Percentiles rank a stretch among this genome's conserved stretches.
These are phyloP conservation scores for Semicossyphus pulcher DNA, from an alignment of 2,113 vertebrate genomes.

Conservation along the genomic window DNA sequence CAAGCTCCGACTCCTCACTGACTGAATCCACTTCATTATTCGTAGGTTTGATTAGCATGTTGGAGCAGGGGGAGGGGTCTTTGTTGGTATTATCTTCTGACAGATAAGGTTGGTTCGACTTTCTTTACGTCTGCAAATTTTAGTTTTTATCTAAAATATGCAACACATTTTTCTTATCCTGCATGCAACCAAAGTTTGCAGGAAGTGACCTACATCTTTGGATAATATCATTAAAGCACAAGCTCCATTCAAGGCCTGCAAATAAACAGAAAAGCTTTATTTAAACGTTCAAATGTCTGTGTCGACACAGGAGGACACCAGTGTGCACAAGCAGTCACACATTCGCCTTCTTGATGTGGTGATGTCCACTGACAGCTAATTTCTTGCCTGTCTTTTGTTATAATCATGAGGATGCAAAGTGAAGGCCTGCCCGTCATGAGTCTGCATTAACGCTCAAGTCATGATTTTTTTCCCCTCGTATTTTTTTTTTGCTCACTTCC, in stretches of 20 bases:
- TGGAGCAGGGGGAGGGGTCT: not conserved
- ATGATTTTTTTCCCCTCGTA: constrained; percentile 28
- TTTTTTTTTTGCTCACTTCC: constrained; percentile 44
- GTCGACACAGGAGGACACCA: constrained; percentile 10
- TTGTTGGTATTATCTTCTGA: constrained; percentile 8
- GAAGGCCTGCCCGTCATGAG: constrained; percentile 49
- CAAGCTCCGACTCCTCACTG: constrained; percentile 11
- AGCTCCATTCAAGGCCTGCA: constrained; percentile 8
- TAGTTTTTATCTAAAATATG: not conserved
- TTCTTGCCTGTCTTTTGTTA: constrained; percentile 60
- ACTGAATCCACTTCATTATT: constrained; percentile 67
- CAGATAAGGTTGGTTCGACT: not conserved
- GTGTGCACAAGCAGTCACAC: constrained; percentile 26
- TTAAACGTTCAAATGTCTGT: constrained; percentile 13
- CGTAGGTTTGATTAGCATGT: constrained; percentile 56
- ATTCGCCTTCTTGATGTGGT: constrained; percentile 2
- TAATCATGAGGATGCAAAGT: constrained; percentile 23
- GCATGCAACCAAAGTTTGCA: too few relatives aligned
- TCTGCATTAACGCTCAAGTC: constrained; percentile 64
- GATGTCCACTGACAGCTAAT: constrained; percentile 66
- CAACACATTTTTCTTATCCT: too few relatives aligned
- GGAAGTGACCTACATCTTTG: too few relatives aligned
- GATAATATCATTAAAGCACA: not conserved
- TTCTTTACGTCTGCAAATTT: not conserved
- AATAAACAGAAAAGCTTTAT: not conserved